Conservation (phyloP, 2,888 invertebrate genomes). For the Eristalis arbustorum region DNA sequence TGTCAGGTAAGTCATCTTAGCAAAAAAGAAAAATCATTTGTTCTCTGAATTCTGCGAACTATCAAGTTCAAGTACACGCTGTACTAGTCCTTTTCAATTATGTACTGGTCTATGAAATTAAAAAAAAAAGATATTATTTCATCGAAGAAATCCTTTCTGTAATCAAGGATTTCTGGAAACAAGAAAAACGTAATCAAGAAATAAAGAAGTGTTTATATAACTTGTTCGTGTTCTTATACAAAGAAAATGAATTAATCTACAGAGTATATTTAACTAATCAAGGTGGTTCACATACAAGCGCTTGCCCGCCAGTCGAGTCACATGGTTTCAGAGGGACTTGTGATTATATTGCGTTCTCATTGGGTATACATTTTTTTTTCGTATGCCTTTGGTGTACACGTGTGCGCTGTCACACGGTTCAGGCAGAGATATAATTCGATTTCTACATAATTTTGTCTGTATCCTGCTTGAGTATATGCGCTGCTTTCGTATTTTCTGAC, state of each 20-base stretch:
- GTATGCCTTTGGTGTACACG: neutral
- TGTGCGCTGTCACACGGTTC: neutral
- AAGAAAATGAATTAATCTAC: conserved; percentile 12
- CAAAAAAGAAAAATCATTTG: neutral
- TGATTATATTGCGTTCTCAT: conserved; percentile 39
- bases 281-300: neutral
- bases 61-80: neutral
- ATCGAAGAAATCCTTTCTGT: neutral
- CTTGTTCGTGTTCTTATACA: conserved; percentile 42
- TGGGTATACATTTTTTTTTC: conserved; percentile 21
- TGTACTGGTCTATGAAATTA: neutral
- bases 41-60: neutral
- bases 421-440: neutral
- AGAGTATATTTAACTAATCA: conserved; percentile 1
- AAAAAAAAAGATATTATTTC: neutral
- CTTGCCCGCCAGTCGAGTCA: conserved; percentile 30
- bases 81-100: neutral
- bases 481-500: neutral
- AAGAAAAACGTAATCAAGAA: neutral
- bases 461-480: neutral
- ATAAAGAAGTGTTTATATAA: conserved; percentile 54
- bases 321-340: conserved; percentile 44
- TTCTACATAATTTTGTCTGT: neutral
- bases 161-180: neutral
- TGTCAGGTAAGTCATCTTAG: conserved; percentile 90